Evolutionary conservation across 2,888 invertebrate species (phyloP), one percentile per base, ranked within the genome.

Genomic region (Xestia c-nigrum): DNA sequence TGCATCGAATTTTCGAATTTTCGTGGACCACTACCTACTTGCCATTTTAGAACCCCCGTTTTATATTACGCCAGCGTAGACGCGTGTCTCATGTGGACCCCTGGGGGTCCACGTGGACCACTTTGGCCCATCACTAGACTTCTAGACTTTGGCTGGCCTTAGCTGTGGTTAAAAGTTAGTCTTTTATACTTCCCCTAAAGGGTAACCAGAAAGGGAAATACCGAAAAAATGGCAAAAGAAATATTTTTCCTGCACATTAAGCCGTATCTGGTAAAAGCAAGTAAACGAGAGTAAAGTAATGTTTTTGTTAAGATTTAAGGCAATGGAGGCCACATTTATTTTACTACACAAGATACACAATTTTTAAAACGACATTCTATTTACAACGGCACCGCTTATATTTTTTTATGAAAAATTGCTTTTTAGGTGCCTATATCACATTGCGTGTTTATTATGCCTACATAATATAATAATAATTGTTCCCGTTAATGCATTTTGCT

Each of bases 401-500:
- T 66, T 59, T 76, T 71, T 79, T 65, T 65, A 78, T 55, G 46
- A 31, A 65, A 69, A 78, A 66, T 14, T 7, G 78, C 52, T 65
- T 69, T 83, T 47, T 61, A 43, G 43, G 43, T 64, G n/a, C n/a
- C n/a, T 43, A 38, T 65, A 71, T 55, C 43, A 38, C 19, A n/a
- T 81, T 70, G 85, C 85, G 85, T 82, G 81, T 38, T 71, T 64
- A 68, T 80, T 50, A 73, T 79, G n/a, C 50, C 10, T 5, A 65
- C 52, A 55, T 63, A 31, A 63, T 50, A 63, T 59, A n/a, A 69
- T 16, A 38, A 74, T 73, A 70, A 83, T 79, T 70, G 72, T 70
- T 55, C 43, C 5, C 52, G 46, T 63, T 83, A 85, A 85, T 80
- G 79, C 79, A 79, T 83, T 83, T 74, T 81, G 38, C 85, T 67